Evolutionary conservation across 2,888 invertebrate species (phyloP).

Genomic region (Saturnia japonica): DNA sequence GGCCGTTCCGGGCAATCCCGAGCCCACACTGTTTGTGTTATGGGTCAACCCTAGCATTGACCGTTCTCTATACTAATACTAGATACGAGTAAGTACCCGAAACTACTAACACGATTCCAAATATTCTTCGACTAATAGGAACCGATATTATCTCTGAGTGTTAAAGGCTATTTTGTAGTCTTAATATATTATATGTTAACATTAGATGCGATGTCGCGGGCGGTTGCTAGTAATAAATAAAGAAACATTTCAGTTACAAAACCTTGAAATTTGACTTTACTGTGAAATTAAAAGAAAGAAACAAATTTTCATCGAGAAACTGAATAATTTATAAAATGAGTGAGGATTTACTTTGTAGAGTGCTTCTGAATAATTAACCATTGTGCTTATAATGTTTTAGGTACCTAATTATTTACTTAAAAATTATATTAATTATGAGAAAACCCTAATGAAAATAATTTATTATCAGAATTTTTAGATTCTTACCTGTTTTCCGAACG

Average conservation of each 20-base stretch:
- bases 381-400: background rate
- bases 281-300: background rate
- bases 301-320: background rate
- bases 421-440: background rate
- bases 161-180: too few relatives aligned
- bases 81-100: too few relatives aligned
- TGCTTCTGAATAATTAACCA: background rate
- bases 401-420: background rate
- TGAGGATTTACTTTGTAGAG: background rate
- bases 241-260: background rate
- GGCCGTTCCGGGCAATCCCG: background rate
- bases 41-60: background rate
- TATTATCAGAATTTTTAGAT: background rate
- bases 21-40: background rate
- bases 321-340: background rate
- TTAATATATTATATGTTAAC: too few relatives aligned
- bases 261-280: background rate
- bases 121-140: too few relatives aligned
- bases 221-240: background rate
- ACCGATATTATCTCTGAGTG: too few relatives aligned
- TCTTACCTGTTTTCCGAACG: background rate
- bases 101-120: too few relatives aligned
- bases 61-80: too few relatives aligned
- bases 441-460: background rate
- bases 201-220: too few relatives aligned